phyloP scores from a whole-genome alignment of 2,797 vertebrate genomes.

The Ambastaia sidthimunki region DNA sequence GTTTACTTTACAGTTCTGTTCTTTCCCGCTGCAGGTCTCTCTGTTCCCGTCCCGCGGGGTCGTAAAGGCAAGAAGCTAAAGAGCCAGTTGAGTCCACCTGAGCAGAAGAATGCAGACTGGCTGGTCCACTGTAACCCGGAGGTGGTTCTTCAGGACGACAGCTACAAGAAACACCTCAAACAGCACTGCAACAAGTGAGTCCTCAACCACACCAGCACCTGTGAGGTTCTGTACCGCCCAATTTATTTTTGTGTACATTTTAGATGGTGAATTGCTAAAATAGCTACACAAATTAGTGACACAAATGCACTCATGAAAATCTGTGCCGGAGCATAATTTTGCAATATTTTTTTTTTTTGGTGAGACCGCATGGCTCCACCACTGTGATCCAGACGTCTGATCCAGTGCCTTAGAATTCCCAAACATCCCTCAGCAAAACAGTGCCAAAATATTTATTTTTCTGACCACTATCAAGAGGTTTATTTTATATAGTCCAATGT shows the following conservation, averaged over 20 bases:
- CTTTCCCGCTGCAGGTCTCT: slow-evolving; percentile 80
- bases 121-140: slow-evolving; percentile 93
- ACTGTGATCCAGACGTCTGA: neutral
- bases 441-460: no score
- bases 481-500: no score
- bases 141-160: slow-evolving; percentile 93
- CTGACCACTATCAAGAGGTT: no score
- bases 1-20: neutral
- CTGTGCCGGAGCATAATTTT: neutral
- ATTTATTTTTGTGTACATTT: no score
- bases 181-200: slow-evolving; percentile 98
- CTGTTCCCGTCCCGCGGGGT: slow-evolving; percentile 93
- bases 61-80: slow-evolving; percentile 97
- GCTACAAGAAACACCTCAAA: slow-evolving; percentile 98
- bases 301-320: neutral
- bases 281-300: neutral
- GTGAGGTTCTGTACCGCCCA: neutral
- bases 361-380: neutral
- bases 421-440: neutral
- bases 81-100: slow-evolving; percentile 87
- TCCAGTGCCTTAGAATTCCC: neutral
- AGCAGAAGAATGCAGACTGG: slow-evolving; percentile 95
- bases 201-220: neutral
- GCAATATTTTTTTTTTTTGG: neutral
- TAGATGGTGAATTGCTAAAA: neutral